Percentiles rank a stretch among this genome's conserved stretches.
Evolutionary conservation across 2,797 vertebrate species (phyloP).

Genomic region (Esox lucius): DNA sequence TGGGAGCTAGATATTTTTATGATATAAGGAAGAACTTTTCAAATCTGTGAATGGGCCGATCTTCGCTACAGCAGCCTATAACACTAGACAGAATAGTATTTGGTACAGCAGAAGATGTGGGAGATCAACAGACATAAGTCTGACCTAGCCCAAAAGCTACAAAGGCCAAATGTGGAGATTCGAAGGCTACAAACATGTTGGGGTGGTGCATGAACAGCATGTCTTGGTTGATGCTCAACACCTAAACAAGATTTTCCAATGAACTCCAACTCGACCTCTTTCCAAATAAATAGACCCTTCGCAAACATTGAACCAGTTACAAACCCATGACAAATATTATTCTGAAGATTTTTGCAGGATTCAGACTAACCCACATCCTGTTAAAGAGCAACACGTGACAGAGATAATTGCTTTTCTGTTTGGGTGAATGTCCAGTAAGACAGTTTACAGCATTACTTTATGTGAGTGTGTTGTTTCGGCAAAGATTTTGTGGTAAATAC

Average conservation of each 20-base stretch:
- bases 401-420: slow-evolving; percentile 34
- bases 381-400: slow-evolving; percentile 15
- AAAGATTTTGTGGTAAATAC: slow-evolving; percentile 21
- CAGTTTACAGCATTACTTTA: slow-evolving; percentile 25
- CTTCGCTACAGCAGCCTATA: background rate
- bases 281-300: slow-evolving; percentile 23
- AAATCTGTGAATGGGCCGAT: background rate
- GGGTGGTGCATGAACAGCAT: background rate
- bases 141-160: background rate
- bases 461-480: slow-evolving; percentile 29
- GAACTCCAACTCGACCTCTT: slow-evolving; percentile 17
- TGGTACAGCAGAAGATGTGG: background rate
- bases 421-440: slow-evolving; percentile 34
- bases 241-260: slow-evolving; percentile 25
- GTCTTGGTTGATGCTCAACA: slow-evolving; percentile 20
- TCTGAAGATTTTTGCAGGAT: slow-evolving; percentile 20
- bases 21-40: background rate
- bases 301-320: slow-evolving; percentile 34
- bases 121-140: background rate
- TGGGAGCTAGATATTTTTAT: background rate
- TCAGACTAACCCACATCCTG: slow-evolving; percentile 8
- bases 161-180: background rate
- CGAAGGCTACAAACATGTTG: background rate
- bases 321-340: slow-evolving; percentile 27
- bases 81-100: background rate